These are phyloP conservation scores for Anagrus nilaparvatae DNA, from an alignment of 1,140 invertebrate genomes.

Conservation along the genomic window DNA sequence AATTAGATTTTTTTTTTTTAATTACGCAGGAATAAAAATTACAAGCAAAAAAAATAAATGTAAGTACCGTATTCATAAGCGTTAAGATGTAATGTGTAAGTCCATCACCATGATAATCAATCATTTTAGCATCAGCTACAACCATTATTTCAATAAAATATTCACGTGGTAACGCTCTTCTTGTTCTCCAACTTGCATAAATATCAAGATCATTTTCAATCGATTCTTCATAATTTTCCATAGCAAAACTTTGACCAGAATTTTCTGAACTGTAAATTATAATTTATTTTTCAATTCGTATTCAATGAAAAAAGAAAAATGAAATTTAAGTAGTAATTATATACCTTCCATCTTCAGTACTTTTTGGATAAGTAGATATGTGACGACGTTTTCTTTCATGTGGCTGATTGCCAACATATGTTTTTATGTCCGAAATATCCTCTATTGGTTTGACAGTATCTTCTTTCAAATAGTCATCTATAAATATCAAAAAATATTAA, in stretches of 20 bases:
- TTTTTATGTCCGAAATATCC: constrained; percentile 17
- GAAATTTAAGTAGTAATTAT: too few relatives aligned
- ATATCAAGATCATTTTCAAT: constrained; percentile 18
- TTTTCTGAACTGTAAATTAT: too few relatives aligned
- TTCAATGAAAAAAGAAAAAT: too few relatives aligned
- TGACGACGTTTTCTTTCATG: constrained; percentile 21
- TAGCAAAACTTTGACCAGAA: constrained; percentile 2
- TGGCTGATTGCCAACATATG: constrained; percentile 21
- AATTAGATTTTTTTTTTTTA: too few relatives aligned
- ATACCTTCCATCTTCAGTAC: not conserved
- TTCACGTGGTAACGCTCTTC: constrained; percentile 43
- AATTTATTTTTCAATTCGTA: too few relatives aligned
- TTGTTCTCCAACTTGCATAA: constrained; percentile 26
- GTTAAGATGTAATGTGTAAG: constrained; percentile 65
- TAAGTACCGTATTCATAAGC: constrained; percentile 64
- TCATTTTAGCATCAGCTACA: constrained; percentile 70
- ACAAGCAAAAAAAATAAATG: constrained; percentile 2
- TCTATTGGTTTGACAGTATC: constrained; percentile 15
- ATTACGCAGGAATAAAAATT: too few relatives aligned
- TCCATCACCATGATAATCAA: constrained; percentile 54
- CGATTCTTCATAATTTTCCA: constrained; percentile 15
- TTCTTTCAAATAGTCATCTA: constrained; percentile 23
- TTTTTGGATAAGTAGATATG: not conserved
- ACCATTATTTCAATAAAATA: constrained; percentile 72
- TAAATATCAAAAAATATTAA: not conserved